These are phyloP conservation scores for Psilopsiagon aymara DNA, from an alignment of 2,113 vertebrate genomes.

Conservation along the genomic window DNA sequence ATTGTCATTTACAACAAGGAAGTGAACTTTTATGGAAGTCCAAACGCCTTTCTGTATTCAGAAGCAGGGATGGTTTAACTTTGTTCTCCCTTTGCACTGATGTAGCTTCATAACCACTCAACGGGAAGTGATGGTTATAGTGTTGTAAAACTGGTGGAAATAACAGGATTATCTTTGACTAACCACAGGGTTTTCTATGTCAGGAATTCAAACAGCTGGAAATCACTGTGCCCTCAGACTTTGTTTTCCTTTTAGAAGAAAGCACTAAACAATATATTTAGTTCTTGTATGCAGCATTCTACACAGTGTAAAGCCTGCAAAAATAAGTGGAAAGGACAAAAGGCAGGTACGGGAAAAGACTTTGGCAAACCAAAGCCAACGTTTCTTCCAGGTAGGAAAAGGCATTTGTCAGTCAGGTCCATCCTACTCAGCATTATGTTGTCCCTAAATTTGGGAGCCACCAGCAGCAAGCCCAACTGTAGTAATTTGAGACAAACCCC, in stretches of 20 bases:
- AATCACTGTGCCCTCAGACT: not conserved
- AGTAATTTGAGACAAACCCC: not conserved
- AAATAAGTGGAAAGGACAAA: not conserved
- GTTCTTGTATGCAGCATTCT: rapidly evolving
- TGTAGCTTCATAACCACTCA: slow-evolving; percentile 9
- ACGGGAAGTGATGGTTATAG: not conserved
- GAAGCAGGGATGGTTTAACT: not conserved
- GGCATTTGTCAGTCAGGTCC: not conserved
- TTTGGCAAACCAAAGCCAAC: not conserved
- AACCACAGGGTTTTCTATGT: slow-evolving; percentile 24
- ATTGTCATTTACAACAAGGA: not conserved
- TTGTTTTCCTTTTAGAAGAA: not conserved
- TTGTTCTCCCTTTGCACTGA: not conserved
- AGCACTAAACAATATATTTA: not conserved
- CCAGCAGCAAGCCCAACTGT: not conserved
- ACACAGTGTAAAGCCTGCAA: not conserved
- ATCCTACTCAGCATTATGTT: not conserved
- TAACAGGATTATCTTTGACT: slow-evolving; percentile 49
- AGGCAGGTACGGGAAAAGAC: not conserved
- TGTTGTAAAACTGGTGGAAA: slow-evolving; percentile 54
- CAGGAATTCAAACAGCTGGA: not conserved
- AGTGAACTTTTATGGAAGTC: not conserved
- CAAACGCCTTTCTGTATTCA: not conserved
- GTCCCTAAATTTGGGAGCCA: not conserved
- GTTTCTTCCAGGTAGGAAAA: not conserved